Percentiles rank a stretch among this genome's conserved stretches.
Evolutionary conservation across 2,113 vertebrate genomes (phyloP).

Genomic region (Dryoscopus gambensis): DNA sequence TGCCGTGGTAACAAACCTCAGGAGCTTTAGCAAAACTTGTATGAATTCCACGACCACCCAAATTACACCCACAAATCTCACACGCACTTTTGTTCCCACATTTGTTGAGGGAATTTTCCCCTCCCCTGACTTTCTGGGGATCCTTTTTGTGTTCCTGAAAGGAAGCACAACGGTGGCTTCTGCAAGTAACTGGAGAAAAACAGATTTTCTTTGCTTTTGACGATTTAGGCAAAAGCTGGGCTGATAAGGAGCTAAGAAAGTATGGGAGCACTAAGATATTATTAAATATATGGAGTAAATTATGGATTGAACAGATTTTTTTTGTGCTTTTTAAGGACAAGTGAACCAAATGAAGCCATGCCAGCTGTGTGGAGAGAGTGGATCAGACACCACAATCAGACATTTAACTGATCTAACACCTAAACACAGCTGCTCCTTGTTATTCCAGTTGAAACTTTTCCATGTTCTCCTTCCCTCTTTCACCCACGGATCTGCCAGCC

Average conservation of each 20-base stretch:
- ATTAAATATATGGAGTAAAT: background rate
- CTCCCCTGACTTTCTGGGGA: background rate
- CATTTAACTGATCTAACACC: fast-evolving
- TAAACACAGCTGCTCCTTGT: background rate
- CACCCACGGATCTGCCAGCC: background rate
- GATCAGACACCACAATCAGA: background rate
- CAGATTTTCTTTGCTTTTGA: background rate
- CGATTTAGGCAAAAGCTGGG: background rate
- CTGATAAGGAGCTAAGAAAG: background rate
- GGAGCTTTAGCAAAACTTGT: too few relatives aligned
- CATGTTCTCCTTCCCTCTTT: background rate
- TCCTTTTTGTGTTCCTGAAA: background rate
- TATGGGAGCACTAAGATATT: background rate
- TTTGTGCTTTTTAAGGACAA: background rate
- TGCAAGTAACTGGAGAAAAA: background rate
- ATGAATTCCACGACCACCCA: too few relatives aligned
- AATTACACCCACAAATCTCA: background rate
- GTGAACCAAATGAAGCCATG: fast-evolving
- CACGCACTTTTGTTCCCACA: too few relatives aligned
- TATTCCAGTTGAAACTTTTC: background rate
- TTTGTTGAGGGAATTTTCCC: background rate
- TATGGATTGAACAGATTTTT: fast-evolving
- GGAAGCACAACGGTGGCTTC: background rate
- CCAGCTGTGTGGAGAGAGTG: fast-evolving
- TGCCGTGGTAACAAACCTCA: background rate